These are phyloP conservation scores for Dynastes maya DNA, from an alignment of 2,888 invertebrate genomes.

Conservation along the genomic window DNA sequence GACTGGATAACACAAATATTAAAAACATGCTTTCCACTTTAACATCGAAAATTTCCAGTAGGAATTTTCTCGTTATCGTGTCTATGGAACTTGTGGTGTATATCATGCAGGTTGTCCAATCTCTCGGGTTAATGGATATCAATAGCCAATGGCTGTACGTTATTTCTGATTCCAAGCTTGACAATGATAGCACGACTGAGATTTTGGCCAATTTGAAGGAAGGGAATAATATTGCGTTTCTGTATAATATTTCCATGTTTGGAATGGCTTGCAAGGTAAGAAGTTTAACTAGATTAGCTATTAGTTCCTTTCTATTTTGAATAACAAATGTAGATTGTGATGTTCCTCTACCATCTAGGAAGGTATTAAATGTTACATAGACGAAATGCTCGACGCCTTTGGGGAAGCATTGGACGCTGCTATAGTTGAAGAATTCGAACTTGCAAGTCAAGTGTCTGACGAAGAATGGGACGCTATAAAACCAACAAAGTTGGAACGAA, in stretches of 20 bases:
- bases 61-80: slow-evolving; percentile 77
- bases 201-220: slow-evolving; percentile 78
- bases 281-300: too few species aligned
- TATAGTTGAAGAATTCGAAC: slow-evolving; percentile 80
- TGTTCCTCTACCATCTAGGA: slow-evolving; percentile 69
- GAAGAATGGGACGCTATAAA: slow-evolving; percentile 90
- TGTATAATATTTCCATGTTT: slow-evolving; percentile 78
- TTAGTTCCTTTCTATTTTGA: too few species aligned
- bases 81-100: slow-evolving; percentile 76
- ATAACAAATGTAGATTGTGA: too few species aligned
- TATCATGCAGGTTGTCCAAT: slow-evolving; percentile 80
- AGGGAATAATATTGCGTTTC: slow-evolving; percentile 87
- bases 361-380: slow-evolving; percentile 79
- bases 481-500: slow-evolving; percentile 79
- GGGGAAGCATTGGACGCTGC: slow-evolving; percentile 80
- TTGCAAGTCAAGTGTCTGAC: slow-evolving; percentile 84
- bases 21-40: slow-evolving; percentile 63
- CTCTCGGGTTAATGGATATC: slow-evolving; percentile 79
- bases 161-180: slow-evolving; percentile 75
- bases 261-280: slow-evolving; percentile 74
- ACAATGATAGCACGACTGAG: slow-evolving; percentile 72
- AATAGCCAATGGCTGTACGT: slow-evolving; percentile 89
- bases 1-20: slow-evolving; percentile 61
- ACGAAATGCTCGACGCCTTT: slow-evolving; percentile 79
- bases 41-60: slow-evolving; percentile 64